Percentiles rank a stretch among this genome's conserved stretches.
These are phyloP conservation scores for Platyscapa corneri DNA, from an alignment of 1,140 invertebrate genomes.

Conservation along the genomic window DNA sequence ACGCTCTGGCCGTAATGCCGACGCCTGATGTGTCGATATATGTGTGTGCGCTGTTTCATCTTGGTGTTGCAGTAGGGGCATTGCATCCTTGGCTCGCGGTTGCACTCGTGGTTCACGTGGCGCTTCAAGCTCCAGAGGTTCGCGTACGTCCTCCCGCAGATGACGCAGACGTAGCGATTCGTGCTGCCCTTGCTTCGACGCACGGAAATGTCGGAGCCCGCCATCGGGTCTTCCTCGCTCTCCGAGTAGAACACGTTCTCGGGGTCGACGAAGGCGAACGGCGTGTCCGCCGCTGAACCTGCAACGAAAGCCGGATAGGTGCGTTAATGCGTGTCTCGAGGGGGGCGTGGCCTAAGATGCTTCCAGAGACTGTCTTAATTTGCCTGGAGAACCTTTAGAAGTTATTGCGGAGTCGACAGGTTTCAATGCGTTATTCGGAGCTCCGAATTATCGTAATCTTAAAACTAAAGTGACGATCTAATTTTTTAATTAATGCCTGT, in stretches of 20 bases:
- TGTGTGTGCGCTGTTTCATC: slow-evolving; percentile 75
- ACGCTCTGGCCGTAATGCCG: slow-evolving; percentile 11
- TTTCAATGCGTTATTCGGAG: too few species aligned
- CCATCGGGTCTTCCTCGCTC: neutral
- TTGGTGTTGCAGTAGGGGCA: slow-evolving; percentile 64
- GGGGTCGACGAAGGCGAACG: neutral
- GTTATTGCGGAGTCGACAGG: too few species aligned
- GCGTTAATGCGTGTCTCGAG: neutral
- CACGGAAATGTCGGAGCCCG: neutral
- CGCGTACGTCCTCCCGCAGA: slow-evolving; percentile 67
- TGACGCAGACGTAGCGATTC: slow-evolving; percentile 62
- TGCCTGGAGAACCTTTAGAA: too few species aligned
- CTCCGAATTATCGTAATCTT: too few species aligned
- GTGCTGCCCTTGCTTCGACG: neutral
- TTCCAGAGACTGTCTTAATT: too few species aligned
- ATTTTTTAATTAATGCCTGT: too few species aligned
- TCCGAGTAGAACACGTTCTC: neutral
- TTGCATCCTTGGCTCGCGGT: slow-evolving; percentile 62
- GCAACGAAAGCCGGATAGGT: neutral
- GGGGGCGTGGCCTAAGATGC: too few species aligned
- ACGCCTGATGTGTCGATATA: slow-evolving; percentile 79
- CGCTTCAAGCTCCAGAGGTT: slow-evolving; percentile 67
- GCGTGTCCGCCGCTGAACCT: neutral
- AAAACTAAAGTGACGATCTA: too few species aligned
- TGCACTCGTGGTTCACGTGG: slow-evolving; percentile 66